Percentiles rank a stretch among this genome's conserved stretches.
Conservation (phyloP, 35 echinoderm and acorn worm species). For the Ophioderma brevispina region DNA sequence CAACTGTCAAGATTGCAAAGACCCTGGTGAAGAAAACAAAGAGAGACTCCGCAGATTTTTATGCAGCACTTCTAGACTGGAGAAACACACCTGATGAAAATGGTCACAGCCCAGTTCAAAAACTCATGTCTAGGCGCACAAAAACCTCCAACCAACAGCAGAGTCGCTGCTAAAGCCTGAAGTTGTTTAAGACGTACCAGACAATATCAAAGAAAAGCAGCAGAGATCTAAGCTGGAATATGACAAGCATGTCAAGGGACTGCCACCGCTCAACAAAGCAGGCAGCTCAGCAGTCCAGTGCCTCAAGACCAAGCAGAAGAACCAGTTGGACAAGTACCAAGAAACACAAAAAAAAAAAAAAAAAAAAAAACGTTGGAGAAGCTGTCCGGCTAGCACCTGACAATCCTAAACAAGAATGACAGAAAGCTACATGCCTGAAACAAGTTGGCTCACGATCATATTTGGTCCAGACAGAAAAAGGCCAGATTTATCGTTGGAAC, state of each 20-base stretch:
- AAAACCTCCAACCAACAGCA: neutral
- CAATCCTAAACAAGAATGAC: neutral
- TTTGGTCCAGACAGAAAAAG: neutral
- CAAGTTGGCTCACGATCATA: neutral
- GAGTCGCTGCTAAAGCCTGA: no score
- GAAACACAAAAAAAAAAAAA: no score
- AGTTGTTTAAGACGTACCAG: neutral
- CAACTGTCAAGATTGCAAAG: constrained; percentile 20
- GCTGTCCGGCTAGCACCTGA: neutral
- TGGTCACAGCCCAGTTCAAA: neutral
- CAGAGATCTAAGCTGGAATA: neutral
- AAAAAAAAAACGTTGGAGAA: no score
- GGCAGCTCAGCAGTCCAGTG: no score
- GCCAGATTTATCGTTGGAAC: neutral
- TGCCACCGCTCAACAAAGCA: neutral
- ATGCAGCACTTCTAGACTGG: constrained; percentile 7
- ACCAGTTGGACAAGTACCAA: no score
- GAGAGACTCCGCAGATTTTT: neutral
- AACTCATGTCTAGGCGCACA: neutral
- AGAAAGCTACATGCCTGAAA: neutral
- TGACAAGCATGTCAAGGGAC: neutral
- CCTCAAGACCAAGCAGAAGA: no score
- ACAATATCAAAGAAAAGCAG: neutral
- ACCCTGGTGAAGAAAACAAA: neutral
- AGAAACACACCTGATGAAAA: neutral